Percentiles rank a stretch among this genome's conserved stretches.
Conservation (phyloP, 2,797 vertebrate genomes). For the Clarias fuscus region DNA sequence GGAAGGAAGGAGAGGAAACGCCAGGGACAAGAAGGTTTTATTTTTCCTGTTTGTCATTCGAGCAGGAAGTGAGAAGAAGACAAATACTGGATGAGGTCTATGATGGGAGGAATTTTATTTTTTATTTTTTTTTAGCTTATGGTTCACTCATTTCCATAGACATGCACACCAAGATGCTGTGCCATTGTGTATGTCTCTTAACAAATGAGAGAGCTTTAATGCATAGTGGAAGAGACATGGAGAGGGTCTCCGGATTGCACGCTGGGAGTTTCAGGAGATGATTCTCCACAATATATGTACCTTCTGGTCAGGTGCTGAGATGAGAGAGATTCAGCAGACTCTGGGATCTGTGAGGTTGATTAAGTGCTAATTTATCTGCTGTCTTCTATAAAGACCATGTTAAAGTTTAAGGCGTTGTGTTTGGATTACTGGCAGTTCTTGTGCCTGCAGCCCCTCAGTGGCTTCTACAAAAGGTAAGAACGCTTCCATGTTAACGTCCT, state of each 20-base stretch:
- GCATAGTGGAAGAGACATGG: constrained; percentile 13
- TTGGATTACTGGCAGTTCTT: constrained; percentile 98
- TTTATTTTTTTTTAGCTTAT: background rate
- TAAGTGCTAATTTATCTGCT: background rate
- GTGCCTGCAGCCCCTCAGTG: constrained; percentile 90
- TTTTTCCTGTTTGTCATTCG: constrained; percentile 1
- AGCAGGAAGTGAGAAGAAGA: background rate
- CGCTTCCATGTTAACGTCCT: background rate
- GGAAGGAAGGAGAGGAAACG: background rate
- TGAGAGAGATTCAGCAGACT: constrained; percentile 9
- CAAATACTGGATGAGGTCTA: constrained; percentile 29
- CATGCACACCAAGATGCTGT: background rate
- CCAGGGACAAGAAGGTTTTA: background rate
- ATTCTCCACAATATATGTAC: background rate
- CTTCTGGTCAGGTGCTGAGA: constrained; percentile 38
- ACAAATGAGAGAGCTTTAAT: constrained; percentile 33
- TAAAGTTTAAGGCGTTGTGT: constrained; percentile 95
- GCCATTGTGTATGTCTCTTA: constrained; percentile 1
- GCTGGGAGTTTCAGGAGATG: constrained; percentile 2
- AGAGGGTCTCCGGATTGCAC: background rate
- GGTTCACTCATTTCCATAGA: background rate
- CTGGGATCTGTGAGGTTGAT: constrained; percentile 35
- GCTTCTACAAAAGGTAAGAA: constrained; percentile 92
- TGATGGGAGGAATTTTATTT: background rate
- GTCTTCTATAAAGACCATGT: constrained; percentile 74